Conservation (phyloP, 2,888 invertebrate species). For the Kuschelorhynchus macadamiae region DNA sequence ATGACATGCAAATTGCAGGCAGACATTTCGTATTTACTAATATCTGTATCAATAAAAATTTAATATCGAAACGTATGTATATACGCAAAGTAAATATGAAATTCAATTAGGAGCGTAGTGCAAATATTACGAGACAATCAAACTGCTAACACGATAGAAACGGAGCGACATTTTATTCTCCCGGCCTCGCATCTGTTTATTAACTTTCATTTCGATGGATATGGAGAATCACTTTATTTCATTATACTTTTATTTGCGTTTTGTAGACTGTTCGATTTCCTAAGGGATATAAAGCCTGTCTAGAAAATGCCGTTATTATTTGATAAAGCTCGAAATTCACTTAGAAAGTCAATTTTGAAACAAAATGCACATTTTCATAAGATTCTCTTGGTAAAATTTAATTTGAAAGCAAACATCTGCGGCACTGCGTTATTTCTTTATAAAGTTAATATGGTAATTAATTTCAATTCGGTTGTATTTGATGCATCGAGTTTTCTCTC, state of each 20-base stretch:
- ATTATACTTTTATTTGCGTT: conserved; percentile 64
- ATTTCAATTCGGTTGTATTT: no score
- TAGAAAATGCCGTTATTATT: conserved; percentile 42
- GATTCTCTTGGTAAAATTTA: conserved; percentile 24
- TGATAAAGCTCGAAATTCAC: conserved; percentile 40
- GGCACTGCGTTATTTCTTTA: no score
- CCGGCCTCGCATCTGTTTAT: conserved; percentile 35
- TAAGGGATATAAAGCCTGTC: conserved; percentile 57
- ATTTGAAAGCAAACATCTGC: conserved; percentile 10
- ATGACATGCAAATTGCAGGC: no score
- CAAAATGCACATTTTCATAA: conserved; percentile 34
- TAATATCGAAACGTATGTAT: no score
- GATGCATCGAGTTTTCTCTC: no score
- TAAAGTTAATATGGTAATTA: no score
- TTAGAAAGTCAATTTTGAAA: conserved; percentile 40
- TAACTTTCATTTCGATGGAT: conserved; percentile 59
- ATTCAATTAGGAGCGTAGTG: no score
- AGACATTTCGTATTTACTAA: no score
- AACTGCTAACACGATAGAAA: neutral
- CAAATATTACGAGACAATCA: neutral
- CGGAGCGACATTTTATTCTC: conserved; percentile 4
- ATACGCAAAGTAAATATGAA: no score
- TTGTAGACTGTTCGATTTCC: conserved; percentile 62
- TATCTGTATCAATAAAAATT: no score
- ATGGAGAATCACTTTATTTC: conserved; percentile 63